A percentile compares a stretch with the other conserved stretches of the same genome.
These are phyloP conservation scores for Sinocyclocheilus maitianheensis DNA, from an alignment of 2,113 vertebrate genomes.

Conservation along the genomic window DNA sequence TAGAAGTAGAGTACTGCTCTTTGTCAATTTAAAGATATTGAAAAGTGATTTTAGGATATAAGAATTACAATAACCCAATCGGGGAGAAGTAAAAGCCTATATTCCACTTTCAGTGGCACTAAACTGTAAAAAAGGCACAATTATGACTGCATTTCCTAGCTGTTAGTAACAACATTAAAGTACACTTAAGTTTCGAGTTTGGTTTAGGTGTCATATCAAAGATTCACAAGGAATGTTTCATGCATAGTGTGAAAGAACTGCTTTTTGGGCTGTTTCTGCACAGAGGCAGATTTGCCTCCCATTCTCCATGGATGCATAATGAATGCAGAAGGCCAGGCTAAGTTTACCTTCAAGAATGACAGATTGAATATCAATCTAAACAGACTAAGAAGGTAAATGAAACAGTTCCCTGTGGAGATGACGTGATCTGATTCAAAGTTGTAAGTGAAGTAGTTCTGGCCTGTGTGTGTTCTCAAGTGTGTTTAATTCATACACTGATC, in stretches of 20 bases:
- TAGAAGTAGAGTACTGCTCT: conserved; percentile 23
- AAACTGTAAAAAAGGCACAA: conserved; percentile 35
- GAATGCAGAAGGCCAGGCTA: conserved; percentile 9
- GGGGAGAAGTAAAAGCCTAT: background rate
- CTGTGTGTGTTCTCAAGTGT: conserved; percentile 53
- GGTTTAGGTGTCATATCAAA: conserved; percentile 1
- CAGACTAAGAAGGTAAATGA: background rate
- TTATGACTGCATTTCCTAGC: conserved; percentile 32
- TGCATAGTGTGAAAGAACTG: background rate
- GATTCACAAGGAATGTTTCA: background rate
- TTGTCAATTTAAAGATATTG: conserved; percentile 30
- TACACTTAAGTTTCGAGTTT: conserved; percentile 1
- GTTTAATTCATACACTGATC: conserved; percentile 58
- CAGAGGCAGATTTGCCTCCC: background rate
- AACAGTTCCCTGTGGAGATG: conserved; percentile 1
- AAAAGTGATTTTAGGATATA: conserved; percentile 25
- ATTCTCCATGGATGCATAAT: background rate
- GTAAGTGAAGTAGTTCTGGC: conserved; percentile 28
- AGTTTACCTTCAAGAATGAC: conserved; percentile 24
- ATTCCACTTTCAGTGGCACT: conserved; percentile 7
- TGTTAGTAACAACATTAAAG: conserved; percentile 15
- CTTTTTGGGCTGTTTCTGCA: background rate
- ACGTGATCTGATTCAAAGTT: conserved; percentile 24
- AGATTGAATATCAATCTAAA: conserved; percentile 28
- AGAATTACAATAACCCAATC: conserved; percentile 23